Conservation (phyloP, 2,888 invertebrate genomes). For the Pollenia angustigena region DNA sequence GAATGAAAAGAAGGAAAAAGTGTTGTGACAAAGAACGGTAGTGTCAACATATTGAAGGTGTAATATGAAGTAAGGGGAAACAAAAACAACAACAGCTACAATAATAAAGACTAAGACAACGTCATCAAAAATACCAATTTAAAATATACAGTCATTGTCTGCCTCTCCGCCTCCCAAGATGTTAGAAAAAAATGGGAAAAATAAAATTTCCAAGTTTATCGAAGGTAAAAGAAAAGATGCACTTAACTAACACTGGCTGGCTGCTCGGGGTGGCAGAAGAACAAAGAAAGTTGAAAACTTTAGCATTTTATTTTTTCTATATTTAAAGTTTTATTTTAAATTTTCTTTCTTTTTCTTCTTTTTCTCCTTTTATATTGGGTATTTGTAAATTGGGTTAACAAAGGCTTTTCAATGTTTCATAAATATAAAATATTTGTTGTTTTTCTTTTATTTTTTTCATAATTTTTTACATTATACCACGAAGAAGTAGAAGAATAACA, state of each 20-base stretch:
- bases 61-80: slow-evolving; percentile 42
- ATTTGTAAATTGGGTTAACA: slow-evolving; percentile 68
- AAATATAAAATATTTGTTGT: slow-evolving; percentile 39
- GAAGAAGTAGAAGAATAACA: not conserved
- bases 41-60: slow-evolving; percentile 62
- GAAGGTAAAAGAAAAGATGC: not conserved
- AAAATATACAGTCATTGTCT: not conserved
- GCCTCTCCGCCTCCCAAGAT: not conserved
- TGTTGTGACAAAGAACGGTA: slow-evolving; percentile 23
- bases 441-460: slow-evolving; percentile 1
- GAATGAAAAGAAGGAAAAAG: not conserved
- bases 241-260: too few species aligned
- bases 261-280: not conserved
- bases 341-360: slow-evolving; percentile 5
- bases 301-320: slow-evolving; percentile 24
- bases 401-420: slow-evolving; percentile 66
- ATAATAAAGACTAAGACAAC: slow-evolving; percentile 3
- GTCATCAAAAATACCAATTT: slow-evolving; percentile 29
- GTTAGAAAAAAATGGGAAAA: slow-evolving; percentile 6
- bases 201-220: slow-evolving; percentile 17
- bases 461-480: not conserved
- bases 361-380: slow-evolving; percentile 10
- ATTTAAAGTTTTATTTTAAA: slow-evolving; percentile 47
- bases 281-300: slow-evolving; percentile 16
- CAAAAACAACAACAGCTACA: slow-evolving; percentile 22